Percentiles rank a stretch among this genome's conserved stretches.
These are phyloP conservation scores for Rhyacichthys aspro DNA, from an alignment of 2,797 vertebrate species.

Conservation along the genomic window DNA sequence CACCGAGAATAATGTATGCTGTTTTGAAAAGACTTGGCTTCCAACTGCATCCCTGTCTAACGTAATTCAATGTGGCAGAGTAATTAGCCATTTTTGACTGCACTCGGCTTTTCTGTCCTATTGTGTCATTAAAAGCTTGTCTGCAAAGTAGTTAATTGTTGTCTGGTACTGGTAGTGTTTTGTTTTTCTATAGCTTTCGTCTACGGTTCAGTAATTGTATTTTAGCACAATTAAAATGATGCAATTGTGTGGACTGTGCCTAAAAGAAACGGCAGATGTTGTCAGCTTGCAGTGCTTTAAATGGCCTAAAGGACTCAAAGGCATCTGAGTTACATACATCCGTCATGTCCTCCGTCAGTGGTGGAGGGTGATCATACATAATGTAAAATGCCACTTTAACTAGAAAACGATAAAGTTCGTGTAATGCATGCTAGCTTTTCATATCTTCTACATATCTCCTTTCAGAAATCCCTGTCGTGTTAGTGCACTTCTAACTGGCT, in stretches of 20 bases:
- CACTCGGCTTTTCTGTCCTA: not conserved
- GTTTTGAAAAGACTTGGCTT: not conserved
- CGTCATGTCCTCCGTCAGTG: conserved; percentile 14
- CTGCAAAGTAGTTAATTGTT: not conserved
- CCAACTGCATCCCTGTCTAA: not conserved
- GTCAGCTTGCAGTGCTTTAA: conserved; percentile 17
- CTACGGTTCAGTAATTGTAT: too few relatives aligned
- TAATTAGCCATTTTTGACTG: not conserved
- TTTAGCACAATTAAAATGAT: too few relatives aligned
- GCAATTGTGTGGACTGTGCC: too few relatives aligned
- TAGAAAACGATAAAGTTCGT: not conserved
- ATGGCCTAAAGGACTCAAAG: conserved; percentile 11
- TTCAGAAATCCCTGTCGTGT: conserved; percentile 1
- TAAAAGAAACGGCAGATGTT: conserved; percentile 3
- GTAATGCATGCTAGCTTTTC: not conserved
- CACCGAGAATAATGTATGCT: not conserved
- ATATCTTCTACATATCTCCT: not conserved
- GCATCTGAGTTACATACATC: conserved; percentile 20
- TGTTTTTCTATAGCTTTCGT: not conserved
- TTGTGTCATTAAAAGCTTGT: conserved; percentile 3
- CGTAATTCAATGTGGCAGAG: not conserved
- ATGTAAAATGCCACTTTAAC: not conserved
- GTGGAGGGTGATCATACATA: not conserved
- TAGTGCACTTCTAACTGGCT: not conserved
- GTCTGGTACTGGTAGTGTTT: conserved; percentile 5